phyloP scores from a whole-genome alignment of 2,113 vertebrate species.

The Irena cyanogastra region DNA sequence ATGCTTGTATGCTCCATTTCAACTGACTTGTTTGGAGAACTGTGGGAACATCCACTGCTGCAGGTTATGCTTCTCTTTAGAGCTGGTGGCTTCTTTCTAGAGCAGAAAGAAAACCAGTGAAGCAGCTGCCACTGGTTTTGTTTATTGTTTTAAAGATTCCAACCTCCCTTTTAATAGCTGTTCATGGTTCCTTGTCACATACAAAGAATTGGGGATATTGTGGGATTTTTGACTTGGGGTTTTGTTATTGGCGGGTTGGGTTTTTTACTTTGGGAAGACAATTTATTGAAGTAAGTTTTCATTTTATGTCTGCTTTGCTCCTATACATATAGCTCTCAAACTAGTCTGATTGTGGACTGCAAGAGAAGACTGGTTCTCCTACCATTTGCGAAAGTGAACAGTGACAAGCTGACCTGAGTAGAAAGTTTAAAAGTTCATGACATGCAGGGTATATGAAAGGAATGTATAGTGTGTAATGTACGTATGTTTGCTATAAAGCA shows the following conservation, averaged over 20 bases:
- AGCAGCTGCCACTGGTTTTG: neutral
- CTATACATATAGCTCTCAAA: neutral
- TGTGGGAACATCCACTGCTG: neutral
- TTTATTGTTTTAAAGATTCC: neutral
- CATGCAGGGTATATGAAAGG: neutral
- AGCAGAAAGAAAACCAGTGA: neutral
- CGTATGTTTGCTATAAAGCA: neutral
- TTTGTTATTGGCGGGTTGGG: fast-evolving
- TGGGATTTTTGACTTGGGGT: fast-evolving
- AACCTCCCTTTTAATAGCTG: neutral
- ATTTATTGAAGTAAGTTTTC: neutral
- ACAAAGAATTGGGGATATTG: neutral
- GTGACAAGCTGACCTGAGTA: neutral
- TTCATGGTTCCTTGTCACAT: neutral
- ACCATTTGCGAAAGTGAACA: neutral
- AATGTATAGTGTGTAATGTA: neutral
- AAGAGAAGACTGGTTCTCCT: neutral
- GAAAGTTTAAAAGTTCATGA: neutral
- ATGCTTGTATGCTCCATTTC: neutral
- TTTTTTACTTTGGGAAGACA: neutral
- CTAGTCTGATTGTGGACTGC: neutral
- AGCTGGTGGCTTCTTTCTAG: neutral
- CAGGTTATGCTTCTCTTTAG: neutral
- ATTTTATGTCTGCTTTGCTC: neutral
- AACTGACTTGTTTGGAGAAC: neutral